Conservation (phyloP, 2,888 invertebrate species). For the Sinhomidia bicolor region DNA sequence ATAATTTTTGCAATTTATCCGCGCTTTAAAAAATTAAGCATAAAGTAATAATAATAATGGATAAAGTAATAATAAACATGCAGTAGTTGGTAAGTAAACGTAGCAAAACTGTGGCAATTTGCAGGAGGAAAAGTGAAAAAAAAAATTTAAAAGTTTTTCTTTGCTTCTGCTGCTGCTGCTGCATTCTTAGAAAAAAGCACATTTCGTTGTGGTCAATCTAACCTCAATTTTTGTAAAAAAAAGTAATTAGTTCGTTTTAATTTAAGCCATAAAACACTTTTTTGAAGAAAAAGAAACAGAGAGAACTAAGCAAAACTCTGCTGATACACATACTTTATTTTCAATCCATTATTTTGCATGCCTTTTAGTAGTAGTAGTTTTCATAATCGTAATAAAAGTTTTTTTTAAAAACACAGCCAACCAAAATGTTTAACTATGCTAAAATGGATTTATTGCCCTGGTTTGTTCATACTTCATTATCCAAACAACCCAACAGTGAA, state of each 20-base stretch:
- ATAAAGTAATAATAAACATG: too few species aligned
- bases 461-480: slow-evolving; percentile 25
- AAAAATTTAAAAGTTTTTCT: background rate
- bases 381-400: background rate
- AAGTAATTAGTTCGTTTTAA: slow-evolving; percentile 17
- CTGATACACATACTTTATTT: too few species aligned
- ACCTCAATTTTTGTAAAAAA: slow-evolving; percentile 13
- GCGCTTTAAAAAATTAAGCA: background rate
- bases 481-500: background rate
- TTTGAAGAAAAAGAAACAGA: background rate
- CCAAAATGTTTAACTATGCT: background rate
- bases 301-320: background rate
- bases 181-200: background rate
- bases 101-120: background rate
- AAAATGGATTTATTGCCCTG: slow-evolving; percentile 25
- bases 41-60: background rate
- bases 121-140: background rate
- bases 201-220: slow-evolving; percentile 17
- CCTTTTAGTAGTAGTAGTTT: background rate
- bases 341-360: background rate
- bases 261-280: slow-evolving; percentile 22
- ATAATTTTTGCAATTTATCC: background rate
- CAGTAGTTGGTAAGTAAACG: background rate
- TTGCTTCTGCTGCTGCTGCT: too few species aligned
- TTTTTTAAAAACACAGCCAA: background rate